Evolutionary conservation across 2,888 invertebrate species (phyloP).

Genomic region (Rhodophaea formosa): DNA sequence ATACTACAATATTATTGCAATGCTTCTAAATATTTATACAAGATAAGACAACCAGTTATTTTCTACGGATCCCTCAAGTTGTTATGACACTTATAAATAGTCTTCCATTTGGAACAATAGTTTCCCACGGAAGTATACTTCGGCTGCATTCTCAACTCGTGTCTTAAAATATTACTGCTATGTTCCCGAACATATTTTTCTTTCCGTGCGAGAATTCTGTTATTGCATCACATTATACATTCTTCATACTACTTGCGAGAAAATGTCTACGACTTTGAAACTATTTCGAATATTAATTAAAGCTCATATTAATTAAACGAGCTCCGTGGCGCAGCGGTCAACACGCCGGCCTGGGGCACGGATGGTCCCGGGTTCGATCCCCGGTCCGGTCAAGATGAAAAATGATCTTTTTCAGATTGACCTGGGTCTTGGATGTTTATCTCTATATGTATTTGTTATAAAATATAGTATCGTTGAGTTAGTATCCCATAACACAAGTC

Average conservation of each 20-base stretch:
- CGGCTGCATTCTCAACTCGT: neutral
- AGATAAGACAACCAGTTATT: neutral
- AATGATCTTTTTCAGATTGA: too few relatives aligned
- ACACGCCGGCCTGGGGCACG: too few relatives aligned
- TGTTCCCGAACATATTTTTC: conserved; percentile 4
- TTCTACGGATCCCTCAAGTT: neutral
- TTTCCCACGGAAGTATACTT: neutral
- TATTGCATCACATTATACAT: conserved; percentile 2
- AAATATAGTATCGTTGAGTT: too few relatives aligned
- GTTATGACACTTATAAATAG: conserved; percentile 4
- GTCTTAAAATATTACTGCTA: conserved; percentile 7
- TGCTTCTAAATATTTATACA: neutral
- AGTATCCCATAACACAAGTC: too few relatives aligned
- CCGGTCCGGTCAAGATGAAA: too few relatives aligned
- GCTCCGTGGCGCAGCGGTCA: too few relatives aligned
- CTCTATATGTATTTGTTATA: too few relatives aligned
- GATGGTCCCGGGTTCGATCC: too few relatives aligned
- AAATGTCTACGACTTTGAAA: neutral
- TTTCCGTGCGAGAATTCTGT: neutral
- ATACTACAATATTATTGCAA: neutral
- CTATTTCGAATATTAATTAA: conserved; percentile 1
- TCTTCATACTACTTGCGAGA: neutral
- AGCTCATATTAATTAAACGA: too few relatives aligned
- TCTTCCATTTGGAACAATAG: neutral
- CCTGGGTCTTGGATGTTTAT: too few relatives aligned